Conservation (phyloP, 2,888 invertebrate genomes). For the Lepidochrysops patricia region DNA sequence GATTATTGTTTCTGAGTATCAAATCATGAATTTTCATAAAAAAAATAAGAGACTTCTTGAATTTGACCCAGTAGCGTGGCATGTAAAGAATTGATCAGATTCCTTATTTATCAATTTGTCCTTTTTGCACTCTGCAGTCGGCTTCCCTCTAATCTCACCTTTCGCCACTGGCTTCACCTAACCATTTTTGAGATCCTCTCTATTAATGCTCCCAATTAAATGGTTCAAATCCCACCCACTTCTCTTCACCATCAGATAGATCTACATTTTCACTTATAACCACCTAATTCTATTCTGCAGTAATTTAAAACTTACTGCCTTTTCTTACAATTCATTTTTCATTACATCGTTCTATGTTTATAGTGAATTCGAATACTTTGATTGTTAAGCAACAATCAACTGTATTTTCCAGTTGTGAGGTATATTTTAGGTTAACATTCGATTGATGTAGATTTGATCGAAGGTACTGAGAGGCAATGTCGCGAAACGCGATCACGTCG, state of each 20-base stretch:
- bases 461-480: conserved; percentile 55
- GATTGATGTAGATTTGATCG: conserved; percentile 33
- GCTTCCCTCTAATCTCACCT: too few species aligned
- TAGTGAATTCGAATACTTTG: conserved; percentile 15
- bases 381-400: conserved; percentile 3
- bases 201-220: neutral
- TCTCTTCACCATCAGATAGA: conserved; percentile 9
- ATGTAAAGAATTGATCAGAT: too few species aligned
- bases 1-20: too few species aligned
- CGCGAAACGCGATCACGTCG: conserved; percentile 72
- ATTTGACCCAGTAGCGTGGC: too few species aligned
- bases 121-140: too few species aligned
- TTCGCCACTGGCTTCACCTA: neutral
- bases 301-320: conserved; percentile 29
- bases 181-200: neutral
- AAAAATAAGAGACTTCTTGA: too few species aligned
- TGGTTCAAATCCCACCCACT: conserved; percentile 5
- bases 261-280: conserved; percentile 20
- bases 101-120: too few species aligned
- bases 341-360: conserved; percentile 18
- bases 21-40: too few species aligned
- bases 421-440: conserved; percentile 25
- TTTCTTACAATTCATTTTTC: conserved; percentile 31
- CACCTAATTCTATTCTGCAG: conserved; percentile 3
- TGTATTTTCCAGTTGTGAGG: conserved; percentile 12